A percentile compares a stretch with the other conserved stretches of the same genome.
These are phyloP conservation scores for Stramonita haemastoma DNA, from an alignment of 2,888 invertebrate genomes.

Conservation along the genomic window DNA sequence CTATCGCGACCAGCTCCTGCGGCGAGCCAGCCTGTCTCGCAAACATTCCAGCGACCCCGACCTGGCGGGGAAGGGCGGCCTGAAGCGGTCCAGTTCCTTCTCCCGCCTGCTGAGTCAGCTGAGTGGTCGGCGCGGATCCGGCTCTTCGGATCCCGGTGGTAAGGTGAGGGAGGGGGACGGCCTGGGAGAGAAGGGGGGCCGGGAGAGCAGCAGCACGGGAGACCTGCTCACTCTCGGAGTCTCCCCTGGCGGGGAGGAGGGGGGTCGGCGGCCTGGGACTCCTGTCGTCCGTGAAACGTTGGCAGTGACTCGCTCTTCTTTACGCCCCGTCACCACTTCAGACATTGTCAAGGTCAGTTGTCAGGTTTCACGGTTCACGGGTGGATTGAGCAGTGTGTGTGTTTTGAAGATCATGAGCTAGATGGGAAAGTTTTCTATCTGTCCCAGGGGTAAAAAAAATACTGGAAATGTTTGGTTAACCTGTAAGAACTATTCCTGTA, in stretches of 20 bases:
- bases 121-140: constrained; percentile 38
- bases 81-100: constrained; percentile 64
- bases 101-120: constrained; percentile 49
- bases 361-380: not conserved
- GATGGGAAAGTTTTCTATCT: no score
- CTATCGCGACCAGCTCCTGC: constrained; percentile 64
- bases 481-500: no score
- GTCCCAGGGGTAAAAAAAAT: no score
- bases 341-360: constrained; percentile 45
- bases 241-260: not conserved
- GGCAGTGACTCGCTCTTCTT: constrained; percentile 42
- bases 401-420: not conserved
- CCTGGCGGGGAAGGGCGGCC: constrained; percentile 45
- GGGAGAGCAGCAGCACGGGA: constrained; percentile 24
- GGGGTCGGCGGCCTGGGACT: constrained; percentile 20
- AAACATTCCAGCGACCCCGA: constrained; percentile 37
- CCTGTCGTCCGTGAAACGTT: constrained; percentile 49
- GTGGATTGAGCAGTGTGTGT: not conserved
- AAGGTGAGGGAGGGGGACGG: constrained; percentile 36
- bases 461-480: no score
- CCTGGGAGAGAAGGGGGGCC: not conserved
- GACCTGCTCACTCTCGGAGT: not conserved
- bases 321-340: constrained; percentile 46
- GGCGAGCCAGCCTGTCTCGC: constrained; percentile 43
- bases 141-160: constrained; percentile 35